Base-by-base conservation (phyloP, 2,888 invertebrate species). In the Phymatocera aterrima region DNA sequence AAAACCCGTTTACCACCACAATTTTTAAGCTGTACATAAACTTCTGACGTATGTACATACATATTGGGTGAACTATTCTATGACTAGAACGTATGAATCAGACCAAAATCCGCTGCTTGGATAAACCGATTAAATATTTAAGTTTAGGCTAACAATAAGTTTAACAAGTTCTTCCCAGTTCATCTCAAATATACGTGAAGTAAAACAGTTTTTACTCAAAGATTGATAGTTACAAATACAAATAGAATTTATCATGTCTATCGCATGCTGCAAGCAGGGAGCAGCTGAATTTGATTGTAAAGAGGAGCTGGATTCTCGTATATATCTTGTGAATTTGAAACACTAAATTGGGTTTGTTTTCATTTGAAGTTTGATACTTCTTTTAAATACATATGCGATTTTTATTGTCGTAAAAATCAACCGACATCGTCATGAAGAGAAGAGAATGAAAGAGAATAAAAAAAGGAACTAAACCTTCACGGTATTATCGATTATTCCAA, bases 141-240 rank as follows among this genome's bases (percentile, higher is more conserved):
- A 70, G 61, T 78, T 78, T 78, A 78, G 78, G 70, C 46, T 78
- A 72, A 72, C 72, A 34, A 51, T 72, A 72, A 72, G 72, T 34
- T 72, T 48, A 72, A 37, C 43, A 60, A 75, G 75, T 57, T 75
- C 54, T 75, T 54, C 75, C 37, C 75, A 75, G 37, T 72, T 51
- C 37, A 40, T 72, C 28, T 68, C 15, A 1, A 21, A n/a, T n/a
- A n/a, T n/a, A 68, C n/a, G 28, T 24, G 18, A 28, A 10, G 37
- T 37, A 43, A 28, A 21, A 72, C n/a, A 34, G 60, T 61, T 51
- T 34, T 72, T 31, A 10, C 28, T 21, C 21, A 8, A 46, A 46
- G 28, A 68, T 68, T 46, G 21, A 46, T 46, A 24, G 15, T 46
- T n/a, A 68, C 6, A 68, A 68, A 68, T 68, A 68, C 46, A 68